These are phyloP conservation scores for Anthoscopus minutus DNA, from an alignment of 2,113 vertebrate species.

Conservation along the genomic window DNA sequence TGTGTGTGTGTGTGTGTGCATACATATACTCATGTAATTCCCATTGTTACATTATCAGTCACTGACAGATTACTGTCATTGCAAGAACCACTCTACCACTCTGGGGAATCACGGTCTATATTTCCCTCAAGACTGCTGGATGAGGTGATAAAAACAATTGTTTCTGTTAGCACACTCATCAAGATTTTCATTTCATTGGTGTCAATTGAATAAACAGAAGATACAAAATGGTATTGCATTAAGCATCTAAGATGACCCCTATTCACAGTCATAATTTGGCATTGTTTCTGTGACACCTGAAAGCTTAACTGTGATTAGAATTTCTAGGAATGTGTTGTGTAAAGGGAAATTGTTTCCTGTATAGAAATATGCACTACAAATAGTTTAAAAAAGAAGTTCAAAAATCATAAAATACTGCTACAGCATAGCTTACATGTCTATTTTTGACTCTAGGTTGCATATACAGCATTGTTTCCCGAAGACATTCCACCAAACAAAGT, in stretches of 20 bases:
- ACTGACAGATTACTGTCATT: background rate
- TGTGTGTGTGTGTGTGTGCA: background rate
- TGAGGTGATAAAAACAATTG: background rate
- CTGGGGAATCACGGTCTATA: background rate
- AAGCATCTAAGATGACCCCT: background rate
- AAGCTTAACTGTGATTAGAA: background rate
- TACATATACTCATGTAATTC: background rate
- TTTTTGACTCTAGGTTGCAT: slow-evolving; percentile 73
- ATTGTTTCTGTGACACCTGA: background rate
- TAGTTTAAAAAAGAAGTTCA: background rate
- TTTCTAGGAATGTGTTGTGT: background rate
- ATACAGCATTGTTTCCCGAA: slow-evolving; percentile 82
- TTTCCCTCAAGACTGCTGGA: background rate
- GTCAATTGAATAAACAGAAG: background rate
- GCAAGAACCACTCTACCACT: background rate
- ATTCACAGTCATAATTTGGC: background rate
- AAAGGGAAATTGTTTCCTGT: background rate
- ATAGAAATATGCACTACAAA: background rate
- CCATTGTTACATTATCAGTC: background rate
- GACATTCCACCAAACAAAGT: slow-evolving; percentile 83
- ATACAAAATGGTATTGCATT: background rate
- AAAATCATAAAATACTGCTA: background rate
- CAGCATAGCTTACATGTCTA: background rate
- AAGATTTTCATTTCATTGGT: background rate
- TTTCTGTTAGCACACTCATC: background rate